Percentiles rank a stretch among this genome's conserved stretches.
Conservation (phyloP, 1,140 invertebrate genomes). For the Armadillidium nasatum region DNA sequence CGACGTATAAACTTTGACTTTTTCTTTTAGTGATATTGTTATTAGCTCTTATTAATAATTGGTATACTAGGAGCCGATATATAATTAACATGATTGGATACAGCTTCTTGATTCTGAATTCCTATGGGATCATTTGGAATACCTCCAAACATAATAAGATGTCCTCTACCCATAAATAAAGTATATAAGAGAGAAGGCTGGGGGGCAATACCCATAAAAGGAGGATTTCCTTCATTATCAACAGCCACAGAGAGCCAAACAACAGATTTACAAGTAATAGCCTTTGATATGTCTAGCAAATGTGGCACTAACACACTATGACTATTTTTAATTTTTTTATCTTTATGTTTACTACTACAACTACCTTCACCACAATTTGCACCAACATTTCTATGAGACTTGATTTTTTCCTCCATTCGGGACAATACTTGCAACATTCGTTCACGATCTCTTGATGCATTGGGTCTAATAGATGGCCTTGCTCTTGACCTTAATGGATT, state of each 20-base stretch:
- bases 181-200: constrained; percentile 87
- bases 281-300: constrained; percentile 75
- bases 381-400: constrained; percentile 46
- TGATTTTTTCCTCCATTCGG: constrained; percentile 58
- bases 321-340: constrained; percentile 2
- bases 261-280: constrained; percentile 43
- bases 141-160: constrained; percentile 91
- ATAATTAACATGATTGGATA: constrained; percentile 34
- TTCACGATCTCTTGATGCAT: constrained; percentile 54
- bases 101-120: constrained; percentile 32
- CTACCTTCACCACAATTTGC: constrained; percentile 36
- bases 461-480: constrained; percentile 49
- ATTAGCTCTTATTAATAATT: background rate
- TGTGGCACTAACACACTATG: constrained; percentile 47
- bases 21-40: too few species aligned
- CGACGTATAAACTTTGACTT: too few species aligned
- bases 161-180: constrained; percentile 78
- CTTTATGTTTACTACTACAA: constrained; percentile 35
- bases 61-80: constrained; percentile 27
- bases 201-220: constrained; percentile 52
- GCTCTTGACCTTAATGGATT: constrained; percentile 23
- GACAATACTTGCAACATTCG: constrained; percentile 59
- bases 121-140: constrained; percentile 65
- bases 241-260: constrained; percentile 42
- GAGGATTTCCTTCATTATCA: background rate